Percentiles rank a stretch among this genome's conserved stretches.
phyloP scores from a whole-genome alignment of 1,140 invertebrate genomes.

The Batillaria attramentaria region DNA sequence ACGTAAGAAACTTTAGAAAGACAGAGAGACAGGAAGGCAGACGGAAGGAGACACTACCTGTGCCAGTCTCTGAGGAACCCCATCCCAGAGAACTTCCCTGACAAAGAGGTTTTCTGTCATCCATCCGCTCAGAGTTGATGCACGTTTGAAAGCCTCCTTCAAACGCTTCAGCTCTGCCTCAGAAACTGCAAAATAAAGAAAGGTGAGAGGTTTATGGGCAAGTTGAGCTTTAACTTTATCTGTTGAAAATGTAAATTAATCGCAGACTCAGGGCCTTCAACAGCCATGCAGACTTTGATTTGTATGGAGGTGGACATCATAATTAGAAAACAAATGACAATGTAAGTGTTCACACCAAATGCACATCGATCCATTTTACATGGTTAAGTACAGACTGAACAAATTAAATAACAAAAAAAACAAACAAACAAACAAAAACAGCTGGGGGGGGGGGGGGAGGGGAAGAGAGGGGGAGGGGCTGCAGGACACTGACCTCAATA shows the following conservation, averaged over 20 bases:
- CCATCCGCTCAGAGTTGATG: slow-evolving; percentile 80
- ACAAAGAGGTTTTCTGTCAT: slow-evolving; percentile 84
- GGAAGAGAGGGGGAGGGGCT: too few relatives aligned
- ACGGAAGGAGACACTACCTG: slow-evolving; percentile 78
- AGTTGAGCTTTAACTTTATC: neutral
- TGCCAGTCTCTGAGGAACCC: slow-evolving; percentile 83
- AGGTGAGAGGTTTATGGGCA: slow-evolving; percentile 55
- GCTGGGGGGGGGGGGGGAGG: too few relatives aligned
- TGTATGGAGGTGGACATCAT: neutral
- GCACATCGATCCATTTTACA: neutral
- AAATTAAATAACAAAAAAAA: too few relatives aligned
- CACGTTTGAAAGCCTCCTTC: slow-evolving; percentile 87
- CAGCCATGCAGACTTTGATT: neutral
- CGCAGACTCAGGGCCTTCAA: neutral
- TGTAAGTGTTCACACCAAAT: neutral
- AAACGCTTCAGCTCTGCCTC: slow-evolving; percentile 85
- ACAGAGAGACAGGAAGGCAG: too few relatives aligned
- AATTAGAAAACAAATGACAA: neutral
- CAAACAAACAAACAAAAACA: too few relatives aligned
- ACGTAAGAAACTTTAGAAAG: neutral
- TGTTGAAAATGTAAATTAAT: neutral
- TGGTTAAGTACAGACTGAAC: too few relatives aligned
- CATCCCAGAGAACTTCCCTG: slow-evolving; percentile 87
- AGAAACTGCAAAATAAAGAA: slow-evolving; percentile 79
- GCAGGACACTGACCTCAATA: too few relatives aligned